Conservation (phyloP, 2,797 vertebrate genomes). For the Discoglossus pictus region DNA sequence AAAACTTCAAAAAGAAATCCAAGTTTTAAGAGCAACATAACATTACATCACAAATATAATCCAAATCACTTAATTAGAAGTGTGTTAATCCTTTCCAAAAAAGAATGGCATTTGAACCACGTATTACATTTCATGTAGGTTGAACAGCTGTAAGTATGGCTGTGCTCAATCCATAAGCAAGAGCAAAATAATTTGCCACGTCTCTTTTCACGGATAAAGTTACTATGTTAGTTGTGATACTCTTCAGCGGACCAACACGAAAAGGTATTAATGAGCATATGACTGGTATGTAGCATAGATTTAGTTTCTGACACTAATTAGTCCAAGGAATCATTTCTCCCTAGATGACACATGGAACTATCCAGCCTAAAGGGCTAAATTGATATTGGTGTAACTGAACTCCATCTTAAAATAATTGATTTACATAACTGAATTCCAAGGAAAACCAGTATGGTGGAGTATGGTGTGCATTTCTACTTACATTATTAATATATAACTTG, state of each 20-base stretch:
- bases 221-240: conserved; percentile 4
- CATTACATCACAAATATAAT: conserved; percentile 29
- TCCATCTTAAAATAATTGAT: no score
- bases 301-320: conserved; percentile 29
- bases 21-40: conserved; percentile 30
- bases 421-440: no score
- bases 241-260: conserved; percentile 30
- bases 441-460: no score
- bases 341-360: no score
- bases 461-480: no score
- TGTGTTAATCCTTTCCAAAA: conserved; percentile 18
- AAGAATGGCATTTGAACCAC: conserved; percentile 20
- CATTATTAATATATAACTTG: no score
- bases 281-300: conserved; percentile 22
- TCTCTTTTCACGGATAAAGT: conserved; percentile 15
- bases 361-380: no score
- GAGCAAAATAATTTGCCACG: conserved; percentile 29
- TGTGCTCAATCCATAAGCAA: conserved; percentile 18
- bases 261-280: conserved; percentile 31
- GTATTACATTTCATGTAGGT: conserved; percentile 31
- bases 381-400: no score
- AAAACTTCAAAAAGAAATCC: conserved; percentile 40
- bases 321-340: conserved; percentile 13
- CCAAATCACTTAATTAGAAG: conserved; percentile 17
- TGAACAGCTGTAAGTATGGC: conserved; percentile 22